Percentiles rank a stretch among this genome's conserved stretches.
phyloP scores from a whole-genome alignment of 2,888 invertebrate genomes.

The Synergus itoensis region DNA sequence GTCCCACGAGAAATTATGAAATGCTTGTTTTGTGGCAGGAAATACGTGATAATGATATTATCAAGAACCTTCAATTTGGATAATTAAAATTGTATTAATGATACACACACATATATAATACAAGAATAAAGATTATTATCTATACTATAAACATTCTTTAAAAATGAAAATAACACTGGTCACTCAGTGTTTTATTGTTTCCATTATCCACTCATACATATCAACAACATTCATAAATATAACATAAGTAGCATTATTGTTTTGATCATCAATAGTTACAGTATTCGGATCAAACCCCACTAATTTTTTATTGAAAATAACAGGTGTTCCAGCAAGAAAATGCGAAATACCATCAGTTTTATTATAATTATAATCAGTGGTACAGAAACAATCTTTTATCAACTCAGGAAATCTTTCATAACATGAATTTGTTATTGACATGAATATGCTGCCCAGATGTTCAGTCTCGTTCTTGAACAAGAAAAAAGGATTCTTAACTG shows the following conservation, averaged over 20 bases:
- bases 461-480: neutral
- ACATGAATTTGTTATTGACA: neutral
- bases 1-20: too few species aligned
- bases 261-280: neutral
- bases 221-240: conserved; percentile 3
- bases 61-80: too few species aligned
- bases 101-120: too few species aligned
- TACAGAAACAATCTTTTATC: neutral
- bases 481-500: neutral
- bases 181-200: neutral
- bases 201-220: conserved; percentile 23
- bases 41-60: too few species aligned
- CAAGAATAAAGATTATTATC: too few species aligned
- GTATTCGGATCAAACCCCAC: conserved; percentile 11
- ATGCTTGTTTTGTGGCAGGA: too few species aligned
- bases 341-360: neutral
- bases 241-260: neutral
- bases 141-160: too few species aligned
- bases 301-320: conserved; percentile 8
- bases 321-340: conserved; percentile 2
- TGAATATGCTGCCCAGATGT: neutral
- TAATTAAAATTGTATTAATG: too few species aligned
- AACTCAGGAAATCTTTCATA: neutral
- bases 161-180: too few species aligned
- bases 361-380: conserved; percentile 10